Evolutionary conservation across 1,140 invertebrate genomes (phyloP).

Genomic region (Microplitis mediator): DNA sequence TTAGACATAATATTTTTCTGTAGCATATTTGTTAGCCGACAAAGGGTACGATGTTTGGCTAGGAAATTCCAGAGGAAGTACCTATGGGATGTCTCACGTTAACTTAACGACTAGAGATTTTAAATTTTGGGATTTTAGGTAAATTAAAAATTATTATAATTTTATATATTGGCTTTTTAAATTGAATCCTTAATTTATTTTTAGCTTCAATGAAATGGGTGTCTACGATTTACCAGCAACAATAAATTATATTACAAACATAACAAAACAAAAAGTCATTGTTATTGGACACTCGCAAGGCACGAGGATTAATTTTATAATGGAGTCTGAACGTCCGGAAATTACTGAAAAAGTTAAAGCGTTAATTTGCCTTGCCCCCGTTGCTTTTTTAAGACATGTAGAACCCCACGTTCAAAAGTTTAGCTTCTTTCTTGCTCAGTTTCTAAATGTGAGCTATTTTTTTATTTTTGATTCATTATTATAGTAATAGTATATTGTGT

Average conservation of each 20-base stretch:
- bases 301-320: conserved; percentile 62
- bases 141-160: not conserved
- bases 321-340: conserved; percentile 70
- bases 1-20: not conserved
- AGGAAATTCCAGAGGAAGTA: conserved; percentile 60
- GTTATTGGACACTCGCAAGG: conserved; percentile 69
- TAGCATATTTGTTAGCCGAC: conserved; percentile 61
- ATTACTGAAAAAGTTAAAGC: conserved; percentile 70
- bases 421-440: conserved; percentile 39
- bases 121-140: conserved; percentile 62
- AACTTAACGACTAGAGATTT: conserved; percentile 44
- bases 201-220: conserved; percentile 66
- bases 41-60: conserved; percentile 64
- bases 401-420: conserved; percentile 54
- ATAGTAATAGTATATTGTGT: too few species aligned
- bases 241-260: conserved; percentile 66
- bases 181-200: conserved; percentile 15
- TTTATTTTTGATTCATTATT: not conserved
- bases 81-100: conserved; percentile 54
- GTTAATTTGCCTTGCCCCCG: conserved; percentile 71
- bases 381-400: conserved; percentile 60
- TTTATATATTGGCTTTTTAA: not conserved
- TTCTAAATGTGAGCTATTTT: not conserved
- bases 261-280: conserved; percentile 58
- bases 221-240: conserved; percentile 66